Conservation (phyloP, 2,113 vertebrate genomes). For the Bubo blakistoni region DNA sequence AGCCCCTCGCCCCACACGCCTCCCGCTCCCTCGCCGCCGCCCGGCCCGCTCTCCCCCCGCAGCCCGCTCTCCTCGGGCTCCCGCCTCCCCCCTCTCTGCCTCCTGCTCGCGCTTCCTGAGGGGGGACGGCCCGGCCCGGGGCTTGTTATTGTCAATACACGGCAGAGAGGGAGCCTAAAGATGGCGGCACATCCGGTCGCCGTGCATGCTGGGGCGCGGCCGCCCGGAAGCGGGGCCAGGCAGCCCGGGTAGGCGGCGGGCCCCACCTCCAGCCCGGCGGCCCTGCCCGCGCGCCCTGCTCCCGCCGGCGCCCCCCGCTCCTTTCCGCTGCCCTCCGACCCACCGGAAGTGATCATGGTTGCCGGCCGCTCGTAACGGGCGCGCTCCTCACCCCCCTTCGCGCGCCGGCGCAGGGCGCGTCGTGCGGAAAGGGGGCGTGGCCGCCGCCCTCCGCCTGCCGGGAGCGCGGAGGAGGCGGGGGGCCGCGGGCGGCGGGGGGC, state of each 20-base stretch:
- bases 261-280: background rate
- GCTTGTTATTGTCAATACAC: conserved; percentile 67
- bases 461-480: background rate
- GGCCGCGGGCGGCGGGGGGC: background rate
- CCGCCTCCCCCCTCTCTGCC: background rate
- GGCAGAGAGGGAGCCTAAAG: conserved; percentile 35
- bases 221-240: conserved; percentile 1
- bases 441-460: background rate
- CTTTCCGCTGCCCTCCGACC: background rate
- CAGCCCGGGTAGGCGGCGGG: background rate
- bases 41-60: background rate
- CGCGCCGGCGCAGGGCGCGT: background rate
- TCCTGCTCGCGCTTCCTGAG: background rate
- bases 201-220: conserved; percentile 42
- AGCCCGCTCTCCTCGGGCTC: background rate
- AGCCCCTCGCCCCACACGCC: background rate
- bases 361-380: background rate
- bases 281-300: background rate
- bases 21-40: background rate
- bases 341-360: background rate
- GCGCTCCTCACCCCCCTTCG: background rate
- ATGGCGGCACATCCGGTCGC: conserved; percentile 65
- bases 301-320: background rate
- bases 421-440: background rate
- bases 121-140: conserved; percentile 5